Base-by-base conservation (phyloP, 2,113 vertebrate genomes). In the Cyphomyrus discorhynchus region DNA sequence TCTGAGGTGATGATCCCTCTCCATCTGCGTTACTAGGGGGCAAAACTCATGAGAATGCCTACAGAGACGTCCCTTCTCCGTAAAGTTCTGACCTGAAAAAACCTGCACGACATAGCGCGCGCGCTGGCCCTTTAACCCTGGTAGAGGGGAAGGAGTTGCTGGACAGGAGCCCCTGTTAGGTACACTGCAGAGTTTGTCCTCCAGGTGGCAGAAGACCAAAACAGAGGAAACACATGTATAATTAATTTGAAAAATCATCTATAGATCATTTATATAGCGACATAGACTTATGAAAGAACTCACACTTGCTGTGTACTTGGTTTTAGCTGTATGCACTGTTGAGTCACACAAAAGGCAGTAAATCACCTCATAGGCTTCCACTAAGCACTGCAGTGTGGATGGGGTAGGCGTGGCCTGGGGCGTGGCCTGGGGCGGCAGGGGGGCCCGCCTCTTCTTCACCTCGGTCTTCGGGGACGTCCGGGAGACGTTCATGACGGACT, bases 381-480 rank as follows among this genome's bases (percentile, higher is more conserved):
- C 93, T 13, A 15, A 90, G 0, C 91, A 80, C 5, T 94, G 92
- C 0, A 31, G 0, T 0, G 17, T 86, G 0, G 89, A 91, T 91
- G 92, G 3, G 0, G 35, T 88, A 2, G 94, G 58, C 17, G 92
- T 88, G 1, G 70, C 91, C 50, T 90, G 91, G 0, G 94, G 58
- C 17, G 92, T 88, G 1, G 70, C 91, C 50, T 90, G 91, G 0
- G 97, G 97, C 31, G 97, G 97, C 35, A 94, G 96, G 0, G 98
- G 98, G 50, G 97, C 97, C 47, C 97, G 95, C 52, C 97, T 97
- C 89, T 99, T 99, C 92, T 97, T 97, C 91, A 95, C 91, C 2
- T 97, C 96, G 3, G 94, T 95, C 92, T 92, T 95, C 56, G 96
- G 92, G 3, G 97, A 97, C 91, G 96, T 92, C 89, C 94, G 96